Evolutionary conservation across 2,113 vertebrate species (phyloP), one percentile per base, ranked within the genome.

Genomic region (Haemorhous mexicanus): DNA sequence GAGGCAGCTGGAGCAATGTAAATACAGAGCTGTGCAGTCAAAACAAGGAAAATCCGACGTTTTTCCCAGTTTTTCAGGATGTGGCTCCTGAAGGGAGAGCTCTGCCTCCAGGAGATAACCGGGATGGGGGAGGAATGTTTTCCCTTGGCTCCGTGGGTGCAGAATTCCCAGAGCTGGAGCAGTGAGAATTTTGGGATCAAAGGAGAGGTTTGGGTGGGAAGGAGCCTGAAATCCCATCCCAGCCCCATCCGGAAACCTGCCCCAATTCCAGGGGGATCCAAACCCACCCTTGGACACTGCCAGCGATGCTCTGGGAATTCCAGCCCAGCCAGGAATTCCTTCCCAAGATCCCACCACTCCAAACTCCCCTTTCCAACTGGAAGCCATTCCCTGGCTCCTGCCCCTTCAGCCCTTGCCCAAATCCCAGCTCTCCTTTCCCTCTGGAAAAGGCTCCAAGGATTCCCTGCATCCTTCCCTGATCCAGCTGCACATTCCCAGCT

Each of bases 221-320:
- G 10, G 21, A 33, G 11, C 0, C 3, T 32, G 3, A 20, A 26
- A 43, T n/a, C 27, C 33, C 21, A 16, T 3, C 56, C 56, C 26
- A 2, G 3, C 2, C 32, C 67, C 8, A 26, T 3, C 47, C 49
- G 1, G 3, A 28, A 11, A 22, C 4, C 1, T 46, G 19, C 44
- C 18, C 44, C 5, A 0, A 64, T 64, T 30, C 47, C 59, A 16
- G 22, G 10, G 0, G 5, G 27, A 0, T 61, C 44, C 74, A 32
- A 1, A 4, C 1, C 39, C 39, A 39, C 39, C 55, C 43, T 17
- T 2, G 53, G 46, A 21, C 8, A 8, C 18, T 21, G 4, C 49
- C 68, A 41, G 35, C 46, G 50, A 32, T 55, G 20, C 50, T 9
- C 62, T 46, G 39, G 16, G 50, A 79, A 79, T 64, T 9, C 30